Base-by-base conservation (phyloP, 2,888 invertebrate species). In the Alentia gelatinosa region DNA sequence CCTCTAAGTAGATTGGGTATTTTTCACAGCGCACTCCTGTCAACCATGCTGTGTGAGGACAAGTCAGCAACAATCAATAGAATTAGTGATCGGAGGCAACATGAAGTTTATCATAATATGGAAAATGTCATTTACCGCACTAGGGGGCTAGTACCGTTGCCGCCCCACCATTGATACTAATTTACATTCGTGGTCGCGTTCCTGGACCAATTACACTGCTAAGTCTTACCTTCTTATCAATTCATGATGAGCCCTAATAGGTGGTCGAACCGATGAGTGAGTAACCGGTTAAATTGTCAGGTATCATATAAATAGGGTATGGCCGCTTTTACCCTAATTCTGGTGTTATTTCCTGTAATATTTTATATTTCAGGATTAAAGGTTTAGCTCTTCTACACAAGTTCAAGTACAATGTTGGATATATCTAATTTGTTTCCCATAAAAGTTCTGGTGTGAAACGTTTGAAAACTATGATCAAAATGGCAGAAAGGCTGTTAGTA, bases 11-110 rank as follows among this genome's bases (percentile, higher is more conserved):
- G 4, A 94, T 91, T n/a, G 91, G 90, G 56, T 93, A 92, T 19
- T 91, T 90, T 0, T 93, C 94, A 19, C 91, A 89, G 68, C 94
- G 92, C 15, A 93, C 92, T 40, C 91, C 94, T 1, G 94, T 94
- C 30, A 63, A 84, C 95, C 95, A 95, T 0, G 94, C 94, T 94
- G 91, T 26, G 91, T 91, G 26, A 23, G 75, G n/a, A n/a, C n/a
- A n/a, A 56, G 19, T 56, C 56, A n/a, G 56, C 19, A 56, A 56
- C 47, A 47, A 56, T 4, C 19, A 47, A 56, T 5, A 56, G 56
- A 56, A 5, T 56, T 56, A n/a, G 47, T 42, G 15, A 12, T 42
- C 15, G 9, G 15, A 12, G 47, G 92, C 89, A 5, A 90, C 92
- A 19, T 42, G 9, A 42, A 12, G 47, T 42, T 42, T 42, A 12